Conservation (phyloP, 2,797 vertebrate species). For the Myiothlypis coronata region DNA sequence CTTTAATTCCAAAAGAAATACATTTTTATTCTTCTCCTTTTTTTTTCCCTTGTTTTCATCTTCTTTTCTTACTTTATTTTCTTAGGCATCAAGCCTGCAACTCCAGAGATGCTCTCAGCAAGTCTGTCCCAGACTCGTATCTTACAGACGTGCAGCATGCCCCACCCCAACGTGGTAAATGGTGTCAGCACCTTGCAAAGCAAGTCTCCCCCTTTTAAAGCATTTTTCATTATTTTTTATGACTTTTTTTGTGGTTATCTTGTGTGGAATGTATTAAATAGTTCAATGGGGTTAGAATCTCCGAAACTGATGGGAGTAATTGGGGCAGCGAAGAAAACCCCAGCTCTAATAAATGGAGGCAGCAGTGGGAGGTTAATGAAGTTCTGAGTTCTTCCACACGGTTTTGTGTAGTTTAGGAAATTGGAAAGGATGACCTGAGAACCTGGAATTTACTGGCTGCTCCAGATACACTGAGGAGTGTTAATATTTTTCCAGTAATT, state of each 20-base stretch:
- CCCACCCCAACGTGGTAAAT: conserved; percentile 82
- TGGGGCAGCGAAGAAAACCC: neutral
- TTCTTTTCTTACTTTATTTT: neutral
- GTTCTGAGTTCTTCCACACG: neutral
- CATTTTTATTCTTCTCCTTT: neutral
- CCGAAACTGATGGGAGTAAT: rapidly evolving
- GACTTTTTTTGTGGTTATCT: neutral
- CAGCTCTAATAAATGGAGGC: neutral
- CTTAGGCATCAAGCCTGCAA: conserved; percentile 66
- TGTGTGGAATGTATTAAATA: neutral
- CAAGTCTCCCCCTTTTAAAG: conserved; percentile 31
- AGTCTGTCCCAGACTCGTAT: conserved; percentile 86
- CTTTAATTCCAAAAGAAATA: neutral
- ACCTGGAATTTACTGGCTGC: neutral
- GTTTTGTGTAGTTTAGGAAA: neutral
- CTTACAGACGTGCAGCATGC: conserved; percentile 83
- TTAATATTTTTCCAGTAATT: neutral
- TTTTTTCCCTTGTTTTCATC: neutral
- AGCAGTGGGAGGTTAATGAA: neutral
- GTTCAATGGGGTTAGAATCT: neutral
- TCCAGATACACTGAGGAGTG: neutral
- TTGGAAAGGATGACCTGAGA: neutral
- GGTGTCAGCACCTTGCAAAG: conserved; percentile 82
- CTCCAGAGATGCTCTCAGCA: conserved; percentile 87
- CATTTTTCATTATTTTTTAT: neutral